Base-by-base conservation (phyloP, 2,888 invertebrate species). In the Trachelus iudaicus region DNA sequence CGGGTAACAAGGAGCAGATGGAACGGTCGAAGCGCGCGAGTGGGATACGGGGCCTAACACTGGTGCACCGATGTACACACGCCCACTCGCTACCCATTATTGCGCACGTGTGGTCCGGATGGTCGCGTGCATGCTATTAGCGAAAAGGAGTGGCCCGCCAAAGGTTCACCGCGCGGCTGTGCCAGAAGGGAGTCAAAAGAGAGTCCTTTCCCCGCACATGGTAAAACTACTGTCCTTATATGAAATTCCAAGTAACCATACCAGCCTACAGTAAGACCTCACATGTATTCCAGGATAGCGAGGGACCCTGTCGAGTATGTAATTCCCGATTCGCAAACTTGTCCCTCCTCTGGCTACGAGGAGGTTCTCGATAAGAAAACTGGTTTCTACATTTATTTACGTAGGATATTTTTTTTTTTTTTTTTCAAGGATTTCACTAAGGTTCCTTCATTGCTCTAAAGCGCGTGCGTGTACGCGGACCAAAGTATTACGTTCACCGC, bases 101-200 rank as follows among this genome's bases (percentile, higher is more conserved):
- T 85, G 88, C 87, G 86, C 90, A 89, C 90, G 90, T 91, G 90
- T 90, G 90, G 90, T 87, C 89, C 87, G 87, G 86, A 87, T 89
- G 90, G 89, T 89, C 89, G 90, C 90, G 90, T 90, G 90, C 87
- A 88, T 87, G 87, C 87, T 89, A 90, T 90, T 90, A 90, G 89
- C 88, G 82, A 86, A 86, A 87, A 87, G 86, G 83, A 87, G 85
- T 84, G 85, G 83, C 83, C 73, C 78, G 76, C 76, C 73, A 35
- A 75, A 76, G 78, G 74, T 79, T 34, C 71, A 34, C 71, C 71
- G 71, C 71, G 33, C 33, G 31, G 71, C 33, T 71, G 33, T 71
- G 71, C 56, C 56, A 56, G 56, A 56, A 56, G 23, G 56, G 9
- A 56, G 56, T 56, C 56, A 23, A 23, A 56, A 56, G 23, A 56